Base-by-base conservation (phyloP, 2,888 invertebrate genomes). In the Prosopocoilus inquinatus region DNA sequence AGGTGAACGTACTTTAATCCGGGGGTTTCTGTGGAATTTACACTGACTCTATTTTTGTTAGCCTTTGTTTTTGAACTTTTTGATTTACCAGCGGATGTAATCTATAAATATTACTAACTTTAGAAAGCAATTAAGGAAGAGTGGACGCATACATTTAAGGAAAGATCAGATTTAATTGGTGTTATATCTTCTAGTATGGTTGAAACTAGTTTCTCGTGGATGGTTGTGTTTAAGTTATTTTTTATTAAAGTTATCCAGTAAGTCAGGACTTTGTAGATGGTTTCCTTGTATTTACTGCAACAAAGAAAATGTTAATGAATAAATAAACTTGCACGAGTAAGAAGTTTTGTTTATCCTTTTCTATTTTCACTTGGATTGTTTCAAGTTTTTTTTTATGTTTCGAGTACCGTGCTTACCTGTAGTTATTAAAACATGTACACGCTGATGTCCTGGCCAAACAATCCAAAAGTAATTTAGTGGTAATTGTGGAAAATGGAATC, bases 391-490 rank as follows among this genome's bases (percentile, higher is more conserved):
- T 20, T 28, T 28, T 28, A 28, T 28, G 20, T 5, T 5, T 7
- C 2, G 4, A 34, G 39, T 34, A 33, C 11, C 46, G 28, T 12
- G 39, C 9, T n/a, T 50, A 58, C 57, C 50, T 47, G 12, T 28
- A 45, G 13, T 15, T 53, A 49, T 9, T 35, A 41, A 58, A 55
- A 45, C 46, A 54, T 41, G 55, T 39, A 35, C 60, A 52, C 1
- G 34, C 50, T 38, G 50, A 52, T 1, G 57, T 59, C 28, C 56
- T 53, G 46, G 53, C 56, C 34, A 64, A 55, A 38, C 54, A 58
- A 52, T 64, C 62, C 34, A 62, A 49, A 32, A 65, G 47, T 43
- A 64, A 36, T 43, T 63, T 64, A 7, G 57, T 57, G 38, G 64
- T 62, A 32, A 33, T 33, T 51, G 52, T 48, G 13, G 62, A 56